phyloP scores from a whole-genome alignment of 23 tunicate species.

The Diplosoma virens region DNA sequence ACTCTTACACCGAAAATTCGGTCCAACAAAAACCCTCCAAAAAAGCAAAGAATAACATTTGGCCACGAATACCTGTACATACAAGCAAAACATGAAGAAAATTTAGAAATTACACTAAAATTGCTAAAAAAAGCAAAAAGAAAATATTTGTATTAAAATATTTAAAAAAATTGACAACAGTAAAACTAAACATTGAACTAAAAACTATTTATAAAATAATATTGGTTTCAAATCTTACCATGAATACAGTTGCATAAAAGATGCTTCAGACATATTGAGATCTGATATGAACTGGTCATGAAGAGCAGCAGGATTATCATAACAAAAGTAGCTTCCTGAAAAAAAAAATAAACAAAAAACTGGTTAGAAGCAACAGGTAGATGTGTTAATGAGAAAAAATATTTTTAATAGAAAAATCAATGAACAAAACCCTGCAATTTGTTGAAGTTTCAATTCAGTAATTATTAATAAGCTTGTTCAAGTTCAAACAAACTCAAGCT shows the following conservation, averaged over 20 bases:
- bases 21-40: constrained; percentile 87
- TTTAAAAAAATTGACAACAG: neutral
- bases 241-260: constrained; percentile 88
- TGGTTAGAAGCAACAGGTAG: neutral
- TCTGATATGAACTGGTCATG: constrained; percentile 71
- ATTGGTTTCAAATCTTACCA: constrained; percentile 52
- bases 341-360: neutral
- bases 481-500: no score
- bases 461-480: no score
- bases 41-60: constrained; percentile 77
- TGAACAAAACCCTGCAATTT: no score
- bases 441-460: no score
- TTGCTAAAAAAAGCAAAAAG: neutral
- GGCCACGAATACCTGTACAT: constrained; percentile 86
- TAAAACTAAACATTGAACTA: neutral
- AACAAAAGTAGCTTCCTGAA: constrained; percentile 95
- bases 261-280: constrained; percentile 67
- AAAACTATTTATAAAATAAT: neutral
- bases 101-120: neutral
- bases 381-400: no score
- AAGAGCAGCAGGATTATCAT: constrained; percentile 95
- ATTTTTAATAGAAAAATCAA: no score
- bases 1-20: constrained; percentile 73
- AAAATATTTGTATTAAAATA: neutral
- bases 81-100: neutral